Evolutionary conservation across 92 coral and sea anemone species (phyloP).

Genomic region (Epizoanthus stellaris): DNA sequence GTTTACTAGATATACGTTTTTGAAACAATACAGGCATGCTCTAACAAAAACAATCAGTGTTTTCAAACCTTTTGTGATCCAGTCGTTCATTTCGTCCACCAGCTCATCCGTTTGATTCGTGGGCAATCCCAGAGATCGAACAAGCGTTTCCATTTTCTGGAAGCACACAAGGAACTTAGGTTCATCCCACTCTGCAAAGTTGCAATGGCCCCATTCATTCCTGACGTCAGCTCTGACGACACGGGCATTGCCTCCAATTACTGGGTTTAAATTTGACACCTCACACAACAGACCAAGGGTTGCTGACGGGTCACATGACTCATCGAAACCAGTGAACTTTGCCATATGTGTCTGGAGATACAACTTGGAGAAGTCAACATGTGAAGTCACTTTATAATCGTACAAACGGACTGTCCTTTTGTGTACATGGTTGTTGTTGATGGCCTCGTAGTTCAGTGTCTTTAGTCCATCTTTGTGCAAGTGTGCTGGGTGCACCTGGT

Average conservation of each 20-base stretch:
- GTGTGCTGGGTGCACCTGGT: slow-evolving; percentile 42
- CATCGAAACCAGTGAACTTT: slow-evolving; percentile 74
- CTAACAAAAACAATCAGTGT: neutral
- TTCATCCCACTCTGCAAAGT: slow-evolving; percentile 68
- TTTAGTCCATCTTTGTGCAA: slow-evolving; percentile 39
- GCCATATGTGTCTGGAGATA: slow-evolving; percentile 81
- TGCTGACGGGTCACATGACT: slow-evolving; percentile 79
- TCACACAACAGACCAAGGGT: slow-evolving; percentile 63
- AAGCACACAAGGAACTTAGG: slow-evolving; percentile 51
- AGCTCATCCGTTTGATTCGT: slow-evolving; percentile 52
- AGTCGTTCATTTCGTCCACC: slow-evolving; percentile 56
- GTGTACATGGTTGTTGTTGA: slow-evolving; percentile 63
- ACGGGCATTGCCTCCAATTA: slow-evolving; percentile 49
- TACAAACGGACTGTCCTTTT: slow-evolving; percentile 47
- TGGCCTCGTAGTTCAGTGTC: slow-evolving; percentile 65
- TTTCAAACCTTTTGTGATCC: slow-evolving; percentile 76
- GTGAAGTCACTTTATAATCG: slow-evolving; percentile 67
- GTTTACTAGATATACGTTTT: neutral
- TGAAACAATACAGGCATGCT: neutral
- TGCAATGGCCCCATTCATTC: slow-evolving; percentile 85
- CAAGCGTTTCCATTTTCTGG: slow-evolving; percentile 67
- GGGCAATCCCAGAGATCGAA: slow-evolving; percentile 57
- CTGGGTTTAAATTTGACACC: slow-evolving; percentile 49
- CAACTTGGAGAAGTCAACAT: slow-evolving; percentile 71
- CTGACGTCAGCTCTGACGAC: slow-evolving; percentile 64